Conservation (phyloP, 1,140 invertebrate genomes). For the Polypedilum pembai region DNA sequence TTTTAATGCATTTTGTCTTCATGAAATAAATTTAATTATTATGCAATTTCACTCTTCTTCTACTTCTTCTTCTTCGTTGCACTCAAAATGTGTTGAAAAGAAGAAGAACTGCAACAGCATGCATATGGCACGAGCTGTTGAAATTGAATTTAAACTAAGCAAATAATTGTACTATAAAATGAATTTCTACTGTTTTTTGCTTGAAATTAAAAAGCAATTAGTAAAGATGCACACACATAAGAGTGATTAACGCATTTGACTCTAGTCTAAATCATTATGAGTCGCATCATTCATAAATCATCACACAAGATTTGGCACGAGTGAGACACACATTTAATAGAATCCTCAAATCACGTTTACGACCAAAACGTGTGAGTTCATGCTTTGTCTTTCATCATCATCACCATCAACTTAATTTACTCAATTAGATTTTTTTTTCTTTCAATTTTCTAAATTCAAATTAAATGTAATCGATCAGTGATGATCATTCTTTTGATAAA, state of each 20-base stretch:
- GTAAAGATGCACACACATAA: background rate
- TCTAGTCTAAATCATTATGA: too few relatives aligned
- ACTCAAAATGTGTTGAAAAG: background rate
- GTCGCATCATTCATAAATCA: too few relatives aligned
- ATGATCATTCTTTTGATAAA: too few relatives aligned
- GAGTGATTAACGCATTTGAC: background rate
- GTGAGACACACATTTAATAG: too few relatives aligned
- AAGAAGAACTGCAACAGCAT: constrained; percentile 10
- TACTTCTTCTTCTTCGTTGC: background rate
- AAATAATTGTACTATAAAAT: constrained; percentile 11
- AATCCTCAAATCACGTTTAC: too few relatives aligned
- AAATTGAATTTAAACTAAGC: background rate
- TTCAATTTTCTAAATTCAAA: too few relatives aligned
- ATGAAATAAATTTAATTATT: background rate
- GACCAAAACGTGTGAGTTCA: too few relatives aligned
- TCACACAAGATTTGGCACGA: too few relatives aligned
- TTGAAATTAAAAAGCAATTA: constrained; percentile 19
- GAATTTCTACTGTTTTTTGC: background rate
- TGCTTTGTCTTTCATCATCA: too few relatives aligned
- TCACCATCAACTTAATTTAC: too few relatives aligned
- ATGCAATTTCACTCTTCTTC: background rate
- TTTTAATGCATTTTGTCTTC: background rate
- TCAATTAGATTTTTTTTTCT: too few relatives aligned
- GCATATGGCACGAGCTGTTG: constrained; percentile 3
- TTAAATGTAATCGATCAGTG: too few relatives aligned